phyloP scores from a whole-genome alignment of 2,797 vertebrate genomes.

The Acipenser ruthenus region DNA sequence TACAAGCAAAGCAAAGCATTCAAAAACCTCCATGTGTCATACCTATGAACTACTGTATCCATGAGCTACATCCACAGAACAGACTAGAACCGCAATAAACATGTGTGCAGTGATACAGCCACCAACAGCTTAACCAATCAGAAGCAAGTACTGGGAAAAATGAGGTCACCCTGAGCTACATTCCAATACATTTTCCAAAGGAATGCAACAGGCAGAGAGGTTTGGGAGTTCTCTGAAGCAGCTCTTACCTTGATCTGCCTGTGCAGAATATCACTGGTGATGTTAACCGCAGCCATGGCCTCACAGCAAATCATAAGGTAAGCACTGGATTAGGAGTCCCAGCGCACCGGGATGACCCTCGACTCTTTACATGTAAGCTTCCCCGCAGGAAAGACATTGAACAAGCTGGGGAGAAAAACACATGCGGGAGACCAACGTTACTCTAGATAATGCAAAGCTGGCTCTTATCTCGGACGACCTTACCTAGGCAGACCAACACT shows the following conservation, averaged over 20 bases:
- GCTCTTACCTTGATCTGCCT: constrained; percentile 32
- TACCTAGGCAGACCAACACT: no score
- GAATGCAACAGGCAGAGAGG: no score
- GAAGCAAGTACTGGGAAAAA: not conserved
- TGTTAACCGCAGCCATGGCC: constrained; percentile 84
- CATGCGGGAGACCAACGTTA: no score
- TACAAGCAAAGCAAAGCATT: not conserved
- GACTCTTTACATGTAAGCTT: constrained; percentile 9
- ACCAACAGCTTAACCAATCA: not conserved
- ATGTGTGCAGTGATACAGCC: not conserved
- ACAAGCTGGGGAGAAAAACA: constrained; percentile 6
- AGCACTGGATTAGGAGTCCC: constrained; percentile 39
- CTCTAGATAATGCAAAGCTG: no score
- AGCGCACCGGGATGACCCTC: constrained; percentile 37
- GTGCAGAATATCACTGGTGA: constrained; percentile 83
- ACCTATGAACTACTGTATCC: not conserved
- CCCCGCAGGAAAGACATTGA: constrained; percentile 12
- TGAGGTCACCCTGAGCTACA: no score
- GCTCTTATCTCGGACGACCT: no score
- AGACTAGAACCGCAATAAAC: not conserved
- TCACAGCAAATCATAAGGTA: constrained; percentile 45
- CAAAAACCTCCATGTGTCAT: no score
- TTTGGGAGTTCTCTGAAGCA: no score
- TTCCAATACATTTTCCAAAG: no score
- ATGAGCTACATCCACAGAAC: no score